Conservation (phyloP, 2,888 invertebrate genomes). For the Stenurella melanura region DNA sequence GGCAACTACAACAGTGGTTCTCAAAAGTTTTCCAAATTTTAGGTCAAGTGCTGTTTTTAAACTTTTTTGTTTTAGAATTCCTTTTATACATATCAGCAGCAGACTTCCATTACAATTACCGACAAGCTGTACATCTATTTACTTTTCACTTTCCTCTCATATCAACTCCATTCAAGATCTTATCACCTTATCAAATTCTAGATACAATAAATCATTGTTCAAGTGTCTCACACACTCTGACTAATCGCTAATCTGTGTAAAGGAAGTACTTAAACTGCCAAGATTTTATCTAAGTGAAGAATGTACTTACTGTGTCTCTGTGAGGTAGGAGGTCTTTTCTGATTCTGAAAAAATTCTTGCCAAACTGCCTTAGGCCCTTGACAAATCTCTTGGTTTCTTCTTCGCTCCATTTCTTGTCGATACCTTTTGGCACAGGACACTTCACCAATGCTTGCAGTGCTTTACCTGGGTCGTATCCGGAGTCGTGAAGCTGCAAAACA, state of each 20-base stretch:
- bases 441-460: conserved; percentile 97
- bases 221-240: background rate
- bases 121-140: background rate
- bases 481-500: conserved; percentile 87
- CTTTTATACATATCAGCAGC: no score
- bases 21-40: no score
- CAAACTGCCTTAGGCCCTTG: conserved; percentile 97
- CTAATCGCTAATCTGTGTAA: background rate
- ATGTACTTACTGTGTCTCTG: conserved; percentile 88
- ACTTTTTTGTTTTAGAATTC: no score
- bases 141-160: background rate
- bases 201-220: background rate
- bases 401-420: conserved; percentile 98
- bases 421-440: conserved; percentile 97
- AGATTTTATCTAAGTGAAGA: background rate
- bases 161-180: background rate
- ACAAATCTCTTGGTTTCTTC: conserved; percentile 99
- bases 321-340: conserved; percentile 96
- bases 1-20: no score
- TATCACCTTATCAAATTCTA: background rate
- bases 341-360: conserved; percentile 99
- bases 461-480: conserved; percentile 96
- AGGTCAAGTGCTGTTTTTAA: no score
- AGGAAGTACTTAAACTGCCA: background rate
- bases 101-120: no score